Conservation (phyloP, 2,888 invertebrate species). For the Melanchra persicariae region DNA sequence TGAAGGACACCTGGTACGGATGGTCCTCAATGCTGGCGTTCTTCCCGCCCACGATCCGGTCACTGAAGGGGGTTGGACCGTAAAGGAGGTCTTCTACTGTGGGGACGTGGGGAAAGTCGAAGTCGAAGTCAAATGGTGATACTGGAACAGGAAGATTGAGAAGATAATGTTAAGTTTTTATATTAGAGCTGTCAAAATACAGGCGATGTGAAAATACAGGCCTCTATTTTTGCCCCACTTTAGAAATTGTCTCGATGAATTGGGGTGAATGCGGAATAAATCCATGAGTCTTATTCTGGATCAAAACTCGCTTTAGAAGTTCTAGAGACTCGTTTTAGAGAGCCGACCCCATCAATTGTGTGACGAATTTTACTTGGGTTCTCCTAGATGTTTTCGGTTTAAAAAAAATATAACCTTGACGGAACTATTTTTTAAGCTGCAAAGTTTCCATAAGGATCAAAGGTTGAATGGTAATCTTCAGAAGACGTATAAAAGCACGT, state of each 20-base stretch:
- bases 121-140: constrained; percentile 57
- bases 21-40: constrained; percentile 81
- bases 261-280: too few relatives aligned
- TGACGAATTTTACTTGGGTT: too few relatives aligned
- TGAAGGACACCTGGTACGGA: constrained; percentile 86
- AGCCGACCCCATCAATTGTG: too few relatives aligned
- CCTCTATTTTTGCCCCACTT: too few relatives aligned
- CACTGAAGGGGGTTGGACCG: constrained; percentile 63
- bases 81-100: constrained; percentile 62
- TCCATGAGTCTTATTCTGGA: too few relatives aligned
- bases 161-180: too few relatives aligned
- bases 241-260: too few relatives aligned
- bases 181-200: too few relatives aligned
- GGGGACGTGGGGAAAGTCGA: constrained; percentile 59
- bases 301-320: too few relatives aligned
- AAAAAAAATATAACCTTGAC: neutral
- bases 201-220: too few relatives aligned
- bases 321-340: too few relatives aligned
- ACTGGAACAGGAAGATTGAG: constrained; percentile 32
- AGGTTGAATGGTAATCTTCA: neutral
- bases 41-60: constrained; percentile 85
- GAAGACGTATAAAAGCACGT: neutral
- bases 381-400: too few relatives aligned
- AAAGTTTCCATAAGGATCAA: neutral
- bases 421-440: neutral